Conservation (phyloP, 2,113 vertebrate genomes). For the Pachypanchax playfairii region DNA sequence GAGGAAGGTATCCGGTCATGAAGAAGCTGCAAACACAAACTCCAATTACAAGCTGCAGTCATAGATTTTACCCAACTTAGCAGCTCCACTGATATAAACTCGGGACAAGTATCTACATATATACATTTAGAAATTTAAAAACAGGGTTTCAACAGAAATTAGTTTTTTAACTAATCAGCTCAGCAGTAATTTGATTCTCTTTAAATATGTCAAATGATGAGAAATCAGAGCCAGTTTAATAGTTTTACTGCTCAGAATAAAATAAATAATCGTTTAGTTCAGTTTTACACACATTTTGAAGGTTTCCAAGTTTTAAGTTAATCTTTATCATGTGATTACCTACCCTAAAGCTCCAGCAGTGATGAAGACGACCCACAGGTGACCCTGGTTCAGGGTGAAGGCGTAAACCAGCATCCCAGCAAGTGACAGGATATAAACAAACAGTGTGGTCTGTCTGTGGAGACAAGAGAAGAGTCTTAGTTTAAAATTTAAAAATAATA, state of each 20-base stretch:
- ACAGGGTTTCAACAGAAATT: constrained; percentile 51
- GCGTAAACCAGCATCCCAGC: constrained; percentile 88
- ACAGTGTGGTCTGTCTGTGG: constrained; percentile 87
- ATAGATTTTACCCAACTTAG: background rate
- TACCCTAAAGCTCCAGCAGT: constrained; percentile 90
- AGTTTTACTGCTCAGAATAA: background rate
- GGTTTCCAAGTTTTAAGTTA: background rate
- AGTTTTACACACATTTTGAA: background rate
- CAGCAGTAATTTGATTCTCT: constrained; percentile 23
- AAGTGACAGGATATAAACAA: constrained; percentile 86
- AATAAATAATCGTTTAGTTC: background rate
- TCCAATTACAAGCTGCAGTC: background rate
- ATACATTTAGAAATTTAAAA: constrained; percentile 29
- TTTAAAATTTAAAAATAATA: too few species aligned
- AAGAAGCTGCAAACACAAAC: constrained; percentile 84
- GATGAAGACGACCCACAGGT: constrained; percentile 93
- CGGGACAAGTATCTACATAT: constrained; percentile 16
- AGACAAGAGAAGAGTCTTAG: constrained; percentile 14
- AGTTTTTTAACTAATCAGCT: constrained; percentile 48
- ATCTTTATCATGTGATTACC: constrained; percentile 45
- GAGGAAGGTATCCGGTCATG: constrained; percentile 94
- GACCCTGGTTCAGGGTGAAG: constrained; percentile 84
- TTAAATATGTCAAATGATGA: background rate
- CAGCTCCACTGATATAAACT: constrained; percentile 1
- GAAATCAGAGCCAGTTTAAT: background rate